A percentile compares a stretch with the other conserved stretches of the same genome.
These are phyloP conservation scores for Hippocampus barbouri DNA, from an alignment of 2,113 vertebrate species.

Conservation along the genomic window DNA sequence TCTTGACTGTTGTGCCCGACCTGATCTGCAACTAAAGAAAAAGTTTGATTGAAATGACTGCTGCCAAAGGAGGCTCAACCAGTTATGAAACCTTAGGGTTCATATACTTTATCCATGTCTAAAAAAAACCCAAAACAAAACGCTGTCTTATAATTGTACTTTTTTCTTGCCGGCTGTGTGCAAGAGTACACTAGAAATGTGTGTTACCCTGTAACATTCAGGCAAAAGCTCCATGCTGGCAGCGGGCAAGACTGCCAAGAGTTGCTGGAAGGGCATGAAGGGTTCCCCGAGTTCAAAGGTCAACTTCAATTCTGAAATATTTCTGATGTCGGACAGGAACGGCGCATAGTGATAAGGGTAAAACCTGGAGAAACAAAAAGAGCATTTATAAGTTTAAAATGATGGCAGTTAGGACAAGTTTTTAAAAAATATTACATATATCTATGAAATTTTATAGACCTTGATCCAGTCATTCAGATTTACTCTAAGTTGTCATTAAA, in stretches of 20 bases:
- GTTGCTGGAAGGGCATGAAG: constrained; percentile 96
- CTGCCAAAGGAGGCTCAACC: too few species aligned
- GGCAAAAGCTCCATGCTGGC: constrained; percentile 93
- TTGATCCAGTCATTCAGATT: too few species aligned
- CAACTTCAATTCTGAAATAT: constrained; percentile 78
- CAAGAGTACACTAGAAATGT: background rate
- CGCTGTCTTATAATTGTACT: too few species aligned
- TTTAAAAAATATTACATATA: too few species aligned
- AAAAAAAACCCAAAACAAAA: too few species aligned
- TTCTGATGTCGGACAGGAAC: constrained; percentile 91
- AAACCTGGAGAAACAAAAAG: constrained; percentile 75
- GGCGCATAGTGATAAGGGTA: constrained; percentile 97
- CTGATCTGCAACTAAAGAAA: too few species aligned
- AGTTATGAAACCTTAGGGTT: too few species aligned
- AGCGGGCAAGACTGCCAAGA: constrained; percentile 90
- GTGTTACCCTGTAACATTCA: constrained; percentile 83
- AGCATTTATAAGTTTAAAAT: background rate
- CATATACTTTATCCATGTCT: too few species aligned
- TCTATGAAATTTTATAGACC: too few species aligned
- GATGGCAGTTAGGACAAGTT: background rate
- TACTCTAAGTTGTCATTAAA: too few species aligned
- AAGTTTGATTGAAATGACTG: too few species aligned
- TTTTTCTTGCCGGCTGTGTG: background rate
- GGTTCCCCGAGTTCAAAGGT: constrained; percentile 87
- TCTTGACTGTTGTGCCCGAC: too few species aligned